Evolutionary conservation across 1,140 invertebrate genomes (phyloP).

Genomic region (Archivesica marissinica): DNA sequence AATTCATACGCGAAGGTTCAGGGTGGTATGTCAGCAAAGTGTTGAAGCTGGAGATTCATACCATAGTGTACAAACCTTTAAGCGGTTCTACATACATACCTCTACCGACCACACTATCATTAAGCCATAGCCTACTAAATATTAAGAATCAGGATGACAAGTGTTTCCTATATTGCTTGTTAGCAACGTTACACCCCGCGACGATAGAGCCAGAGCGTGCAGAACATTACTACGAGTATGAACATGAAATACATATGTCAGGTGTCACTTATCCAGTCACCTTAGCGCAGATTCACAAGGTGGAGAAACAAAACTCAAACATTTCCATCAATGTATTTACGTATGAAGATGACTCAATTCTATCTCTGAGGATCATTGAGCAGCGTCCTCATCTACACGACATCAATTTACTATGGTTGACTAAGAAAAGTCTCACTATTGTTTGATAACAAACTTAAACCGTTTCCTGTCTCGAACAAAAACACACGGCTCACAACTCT

Average conservation of each 20-base stretch:
- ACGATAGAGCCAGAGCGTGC: neutral
- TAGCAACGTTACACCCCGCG: conserved; percentile 1
- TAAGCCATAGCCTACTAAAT: too few species aligned
- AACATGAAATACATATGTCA: neutral
- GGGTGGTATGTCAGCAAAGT: conserved; percentile 25
- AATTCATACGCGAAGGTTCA: conserved; percentile 21
- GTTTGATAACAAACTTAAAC: neutral
- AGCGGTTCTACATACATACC: neutral
- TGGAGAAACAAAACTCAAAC: conserved; percentile 14
- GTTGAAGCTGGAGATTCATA: conserved; percentile 28
- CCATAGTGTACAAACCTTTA: neutral
- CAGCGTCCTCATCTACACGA: neutral
- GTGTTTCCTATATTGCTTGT: conserved; percentile 3
- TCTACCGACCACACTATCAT: neutral
- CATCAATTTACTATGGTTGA: neutral
- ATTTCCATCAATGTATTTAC: conserved; percentile 26
- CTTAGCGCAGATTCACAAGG: neutral
- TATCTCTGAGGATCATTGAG: neutral
- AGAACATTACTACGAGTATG: neutral
- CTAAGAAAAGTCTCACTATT: neutral
- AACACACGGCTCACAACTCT: neutral
- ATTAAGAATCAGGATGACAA: conserved; percentile 21
- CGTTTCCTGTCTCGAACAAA: neutral
- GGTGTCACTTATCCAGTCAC: neutral
- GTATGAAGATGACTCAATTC: neutral